Percentiles rank a stretch among this genome's conserved stretches.
These are phyloP conservation scores for Troides helena DNA, from an alignment of 2,888 invertebrate species.

Conservation along the genomic window DNA sequence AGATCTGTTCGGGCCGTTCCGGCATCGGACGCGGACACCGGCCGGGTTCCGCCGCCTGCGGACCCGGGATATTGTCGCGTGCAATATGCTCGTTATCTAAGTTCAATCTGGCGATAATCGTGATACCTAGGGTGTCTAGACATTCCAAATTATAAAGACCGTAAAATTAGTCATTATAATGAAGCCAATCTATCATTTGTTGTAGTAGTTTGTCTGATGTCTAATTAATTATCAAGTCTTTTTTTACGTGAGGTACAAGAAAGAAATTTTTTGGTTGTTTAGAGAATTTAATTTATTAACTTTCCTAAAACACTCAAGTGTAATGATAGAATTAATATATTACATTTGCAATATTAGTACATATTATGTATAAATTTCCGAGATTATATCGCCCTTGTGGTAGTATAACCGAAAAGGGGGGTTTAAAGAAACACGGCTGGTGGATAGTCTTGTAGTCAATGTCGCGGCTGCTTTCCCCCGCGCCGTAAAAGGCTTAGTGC, in stretches of 20 bases:
- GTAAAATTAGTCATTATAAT: not conserved
- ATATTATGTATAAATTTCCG: not conserved
- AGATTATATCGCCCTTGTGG: not conserved
- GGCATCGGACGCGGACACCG: slow-evolving; percentile 8
- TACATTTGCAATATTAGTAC: no score
- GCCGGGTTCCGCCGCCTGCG: slow-evolving; percentile 5
- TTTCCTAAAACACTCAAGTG: no score
- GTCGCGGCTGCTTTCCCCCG: slow-evolving; percentile 23
- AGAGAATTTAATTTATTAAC: no score
- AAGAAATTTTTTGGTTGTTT: not conserved
- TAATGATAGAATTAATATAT: no score
- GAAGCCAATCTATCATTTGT: not conserved
- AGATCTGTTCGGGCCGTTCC: slow-evolving; percentile 14
- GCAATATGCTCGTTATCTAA: slow-evolving; percentile 16
- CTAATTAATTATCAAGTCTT: not conserved
- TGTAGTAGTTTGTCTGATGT: not conserved
- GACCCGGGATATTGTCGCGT: slow-evolving; percentile 16
- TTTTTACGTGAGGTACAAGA: not conserved
- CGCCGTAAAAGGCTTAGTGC: slow-evolving; percentile 11
- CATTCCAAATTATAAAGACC: not conserved
- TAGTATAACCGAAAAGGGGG: not conserved
- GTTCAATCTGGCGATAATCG: slow-evolving; percentile 14
- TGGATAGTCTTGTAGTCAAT: slow-evolving; percentile 11
- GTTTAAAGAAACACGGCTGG: slow-evolving; percentile 11
- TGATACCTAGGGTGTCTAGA: not conserved